Conservation (phyloP, 1,140 invertebrate genomes). For the Hormaphis cornu region DNA sequence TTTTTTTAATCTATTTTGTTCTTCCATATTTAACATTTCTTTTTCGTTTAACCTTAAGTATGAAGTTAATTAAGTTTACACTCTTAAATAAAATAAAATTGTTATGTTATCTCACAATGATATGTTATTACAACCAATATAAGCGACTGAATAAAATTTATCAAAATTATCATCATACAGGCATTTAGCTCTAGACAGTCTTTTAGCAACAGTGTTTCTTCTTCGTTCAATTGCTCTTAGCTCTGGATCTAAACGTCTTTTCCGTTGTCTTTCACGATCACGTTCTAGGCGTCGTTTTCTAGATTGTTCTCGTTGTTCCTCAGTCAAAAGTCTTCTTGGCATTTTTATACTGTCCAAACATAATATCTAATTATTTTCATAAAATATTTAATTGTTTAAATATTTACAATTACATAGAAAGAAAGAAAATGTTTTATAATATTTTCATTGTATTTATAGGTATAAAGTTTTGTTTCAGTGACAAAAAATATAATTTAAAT, state of each 20-base stretch:
- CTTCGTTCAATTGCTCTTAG: conserved; percentile 10
- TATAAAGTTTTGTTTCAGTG: not conserved
- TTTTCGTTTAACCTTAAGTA: not conserved
- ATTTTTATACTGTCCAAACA: not conserved
- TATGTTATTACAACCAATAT: not conserved
- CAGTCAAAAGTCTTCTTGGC: not conserved
- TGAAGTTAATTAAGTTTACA: not conserved
- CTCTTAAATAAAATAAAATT: not conserved
- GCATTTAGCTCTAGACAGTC: conserved; percentile 2
- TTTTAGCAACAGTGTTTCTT: conserved; percentile 19
- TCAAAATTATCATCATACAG: not conserved
- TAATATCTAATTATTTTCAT: not conserved
- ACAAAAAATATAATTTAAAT: not conserved
- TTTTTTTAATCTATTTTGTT: not conserved
- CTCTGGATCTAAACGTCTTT: conserved; percentile 7
- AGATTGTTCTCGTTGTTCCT: conserved; percentile 17
- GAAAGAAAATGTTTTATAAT: not conserved
- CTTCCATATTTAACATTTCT: not conserved
- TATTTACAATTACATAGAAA: conserved; percentile 13
- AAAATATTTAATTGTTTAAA: not conserved
- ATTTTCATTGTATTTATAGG: not conserved
- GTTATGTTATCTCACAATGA: not conserved
- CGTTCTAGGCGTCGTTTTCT: conserved; percentile 20
- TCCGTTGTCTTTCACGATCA: conserved; percentile 13
- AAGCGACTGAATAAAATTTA: not conserved